Base-by-base conservation (phyloP, 2,797 vertebrate species). In the Coregonus sp. region DNA sequence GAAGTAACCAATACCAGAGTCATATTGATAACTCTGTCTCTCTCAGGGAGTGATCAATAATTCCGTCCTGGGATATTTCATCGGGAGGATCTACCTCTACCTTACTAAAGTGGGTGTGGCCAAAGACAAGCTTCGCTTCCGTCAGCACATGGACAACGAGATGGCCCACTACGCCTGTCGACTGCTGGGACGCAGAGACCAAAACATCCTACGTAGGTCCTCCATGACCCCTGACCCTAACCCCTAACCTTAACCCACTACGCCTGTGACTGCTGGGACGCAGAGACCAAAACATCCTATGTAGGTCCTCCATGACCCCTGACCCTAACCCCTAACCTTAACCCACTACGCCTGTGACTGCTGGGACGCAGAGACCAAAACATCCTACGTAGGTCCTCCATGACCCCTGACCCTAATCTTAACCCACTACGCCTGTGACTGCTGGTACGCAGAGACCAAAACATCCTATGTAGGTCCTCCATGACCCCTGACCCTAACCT, bases 81-180 rank as follows among this genome's bases (percentile, higher is more conserved):
- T 99, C 18, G 98, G 98, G 89, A 96, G 98, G 90, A 99, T 99
- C 95, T 98, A 98, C 94, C 96, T 98, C 93, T 99, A 98, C 93
- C 96, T 99, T 76, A 91, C 89, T 16, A 99, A 96, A 96, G 98
- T 99, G 0, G 98, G 98, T 3, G 88, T 99, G 1, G 94, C 96
- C 85, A 96, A 97, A 25, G 96, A 96, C 74, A 99, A 97, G 89
- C 95, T 99, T 82, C 97, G 98, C 66, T 99, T 99, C 95, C 96
- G 98, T 1, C 98, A 99, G 94, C 98, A 99, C 87, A 99, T 99
- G 98, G 98, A 99, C 91, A 99, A 99, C 5, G 98, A 99, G 93
- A 99, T 99, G 98, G 98, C 98, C 82, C 98, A 99, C 84, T 99
- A 99, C 0, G 98, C 98, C 81, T 99, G 98, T 18, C n/a, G 98